Percentiles rank a stretch among this genome's conserved stretches.
Evolutionary conservation across 2,797 vertebrate species (phyloP).

Genomic region (Smutsia gigantea): DNA sequence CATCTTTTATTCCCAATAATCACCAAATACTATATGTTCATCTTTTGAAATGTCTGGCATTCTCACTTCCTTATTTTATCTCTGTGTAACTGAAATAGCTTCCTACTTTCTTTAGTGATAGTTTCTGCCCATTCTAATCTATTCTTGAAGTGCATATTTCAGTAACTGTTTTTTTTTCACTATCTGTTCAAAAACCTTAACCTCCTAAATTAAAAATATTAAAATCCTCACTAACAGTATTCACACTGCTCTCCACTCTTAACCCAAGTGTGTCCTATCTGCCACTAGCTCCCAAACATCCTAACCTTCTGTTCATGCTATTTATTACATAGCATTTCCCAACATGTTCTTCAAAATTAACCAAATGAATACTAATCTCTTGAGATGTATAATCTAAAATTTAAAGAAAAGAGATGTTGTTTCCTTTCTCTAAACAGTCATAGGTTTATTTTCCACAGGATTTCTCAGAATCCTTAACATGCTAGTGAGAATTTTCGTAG

Average conservation of each 20-base stretch:
- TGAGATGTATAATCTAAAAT: not conserved
- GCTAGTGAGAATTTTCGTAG: not conserved
- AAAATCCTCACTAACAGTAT: slow-evolving; percentile 31
- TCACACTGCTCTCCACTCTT: not conserved
- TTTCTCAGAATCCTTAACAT: slow-evolving; percentile 47
- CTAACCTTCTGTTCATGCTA: not conserved
- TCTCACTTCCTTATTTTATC: slow-evolving; percentile 32
- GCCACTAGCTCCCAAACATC: not conserved
- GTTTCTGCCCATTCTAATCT: slow-evolving; percentile 18
- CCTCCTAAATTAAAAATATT: slow-evolving; percentile 35
- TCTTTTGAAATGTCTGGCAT: not conserved
- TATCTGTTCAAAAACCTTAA: slow-evolving; percentile 36
- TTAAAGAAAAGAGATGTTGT: not conserved
- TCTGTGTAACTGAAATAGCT: not conserved
- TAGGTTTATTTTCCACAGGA: not conserved
- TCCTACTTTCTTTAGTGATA: not conserved
- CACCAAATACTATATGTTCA: not conserved
- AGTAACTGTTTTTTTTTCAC: not conserved
- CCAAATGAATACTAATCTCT: not conserved
- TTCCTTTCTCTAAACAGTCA: slow-evolving; percentile 14
- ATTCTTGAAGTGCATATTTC: not conserved
- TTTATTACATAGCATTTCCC: not conserved
- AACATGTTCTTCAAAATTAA: slow-evolving; percentile 35
- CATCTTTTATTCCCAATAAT: not conserved
- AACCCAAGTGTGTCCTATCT: not conserved